Conservation (phyloP, 2,888 invertebrate species). For the Gymnosoma rotundatum region DNA sequence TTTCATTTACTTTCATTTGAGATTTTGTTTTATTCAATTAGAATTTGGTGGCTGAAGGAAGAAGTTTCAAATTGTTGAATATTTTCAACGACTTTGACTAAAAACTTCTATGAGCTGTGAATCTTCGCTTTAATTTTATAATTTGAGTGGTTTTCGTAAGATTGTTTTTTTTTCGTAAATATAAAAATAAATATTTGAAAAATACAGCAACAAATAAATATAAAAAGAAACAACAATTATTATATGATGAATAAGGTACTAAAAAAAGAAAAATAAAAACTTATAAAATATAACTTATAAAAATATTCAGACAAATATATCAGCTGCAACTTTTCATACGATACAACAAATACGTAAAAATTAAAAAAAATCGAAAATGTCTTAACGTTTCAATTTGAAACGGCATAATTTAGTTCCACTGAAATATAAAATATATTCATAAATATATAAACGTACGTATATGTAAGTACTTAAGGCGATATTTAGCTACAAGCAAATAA, state of each 20-base stretch:
- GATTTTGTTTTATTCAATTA: slow-evolving; percentile 30
- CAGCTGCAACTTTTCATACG: too few species aligned
- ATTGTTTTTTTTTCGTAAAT: slow-evolving; percentile 71
- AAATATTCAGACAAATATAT: too few species aligned
- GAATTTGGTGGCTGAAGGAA: slow-evolving; percentile 57
- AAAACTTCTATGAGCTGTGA: slow-evolving; percentile 77
- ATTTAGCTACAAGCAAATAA: slow-evolving; percentile 53
- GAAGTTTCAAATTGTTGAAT: slow-evolving; percentile 48
- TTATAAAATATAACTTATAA: slow-evolving; percentile 18
- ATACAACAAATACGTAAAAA: too few species aligned
- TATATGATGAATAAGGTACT: slow-evolving; percentile 49
- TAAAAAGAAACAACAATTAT: slow-evolving; percentile 78
- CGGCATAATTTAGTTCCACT: slow-evolving; percentile 18
- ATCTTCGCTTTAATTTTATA: slow-evolving; percentile 76
- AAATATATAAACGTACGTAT: background rate
- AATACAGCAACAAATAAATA: slow-evolving; percentile 79
- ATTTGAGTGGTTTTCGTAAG: slow-evolving; percentile 71
- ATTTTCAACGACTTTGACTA: slow-evolving; percentile 64
- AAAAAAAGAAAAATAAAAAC: slow-evolving; percentile 1
- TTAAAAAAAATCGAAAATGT: too few species aligned
- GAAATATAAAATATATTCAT: too few species aligned
- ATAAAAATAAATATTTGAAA: slow-evolving; percentile 75
- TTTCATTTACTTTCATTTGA: slow-evolving; percentile 18
- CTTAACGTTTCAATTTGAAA: too few species aligned
- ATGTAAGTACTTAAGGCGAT: slow-evolving; percentile 9